phyloP scores from a whole-genome alignment of 2,113 vertebrate species.

The Pimephales promelas region DNA sequence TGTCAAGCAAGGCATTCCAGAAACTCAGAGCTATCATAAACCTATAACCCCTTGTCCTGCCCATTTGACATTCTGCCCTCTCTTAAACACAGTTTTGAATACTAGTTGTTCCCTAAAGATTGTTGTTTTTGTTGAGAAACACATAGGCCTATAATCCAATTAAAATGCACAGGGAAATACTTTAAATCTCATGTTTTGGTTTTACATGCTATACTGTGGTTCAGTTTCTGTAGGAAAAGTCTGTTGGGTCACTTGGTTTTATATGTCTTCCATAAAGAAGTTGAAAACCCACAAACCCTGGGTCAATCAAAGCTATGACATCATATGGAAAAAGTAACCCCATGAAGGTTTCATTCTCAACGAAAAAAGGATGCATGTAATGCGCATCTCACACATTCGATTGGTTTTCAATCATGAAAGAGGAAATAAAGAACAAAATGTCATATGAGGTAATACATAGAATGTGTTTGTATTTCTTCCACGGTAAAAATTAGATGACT shows the following conservation, averaged over 20 bases:
- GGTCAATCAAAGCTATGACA: slow-evolving; percentile 67
- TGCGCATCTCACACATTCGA: slow-evolving; percentile 73
- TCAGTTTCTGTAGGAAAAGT: slow-evolving; percentile 16
- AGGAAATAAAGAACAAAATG: not conserved
- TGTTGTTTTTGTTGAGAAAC: not conserved
- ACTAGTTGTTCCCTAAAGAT: slow-evolving; percentile 13
- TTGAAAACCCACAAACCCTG: slow-evolving; percentile 41
- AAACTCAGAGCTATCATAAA: slow-evolving; percentile 65
- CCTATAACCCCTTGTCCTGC: slow-evolving; percentile 58
- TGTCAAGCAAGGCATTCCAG: slow-evolving; percentile 69
- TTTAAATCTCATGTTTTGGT: not conserved
- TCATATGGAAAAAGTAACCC: slow-evolving; percentile 79
- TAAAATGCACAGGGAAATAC: not conserved
- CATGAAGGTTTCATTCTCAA: slow-evolving; percentile 69
- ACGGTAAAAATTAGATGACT: not conserved
- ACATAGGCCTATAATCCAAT: not conserved
- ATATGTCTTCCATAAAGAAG: slow-evolving; percentile 31
- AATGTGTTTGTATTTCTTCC: not conserved
- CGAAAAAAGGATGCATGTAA: slow-evolving; percentile 64
- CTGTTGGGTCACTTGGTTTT: slow-evolving; percentile 25
- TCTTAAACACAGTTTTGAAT: slow-evolving; percentile 23
- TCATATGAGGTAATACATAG: not conserved
- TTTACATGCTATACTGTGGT: slow-evolving; percentile 23
- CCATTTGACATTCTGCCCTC: slow-evolving; percentile 54
- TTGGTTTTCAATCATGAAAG: slow-evolving; percentile 63